These are phyloP conservation scores for Caenorhabditis remanei DNA, from an alignment of 1,140 invertebrate species.

Conservation along the genomic window DNA sequence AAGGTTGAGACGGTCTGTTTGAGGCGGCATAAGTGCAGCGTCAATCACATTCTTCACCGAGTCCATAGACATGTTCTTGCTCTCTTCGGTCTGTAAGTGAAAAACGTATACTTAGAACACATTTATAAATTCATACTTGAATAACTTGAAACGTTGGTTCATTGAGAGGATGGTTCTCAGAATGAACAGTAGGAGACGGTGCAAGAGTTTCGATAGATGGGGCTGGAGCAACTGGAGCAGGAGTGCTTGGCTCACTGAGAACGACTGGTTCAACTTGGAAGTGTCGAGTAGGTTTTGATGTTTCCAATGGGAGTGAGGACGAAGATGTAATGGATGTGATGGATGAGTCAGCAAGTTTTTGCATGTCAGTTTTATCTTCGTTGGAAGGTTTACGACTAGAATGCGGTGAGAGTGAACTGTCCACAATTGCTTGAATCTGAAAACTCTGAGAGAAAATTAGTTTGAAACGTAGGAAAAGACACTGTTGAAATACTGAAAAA, in stretches of 20 bases:
- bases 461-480: no score
- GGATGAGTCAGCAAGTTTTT: not conserved
- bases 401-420: not conserved
- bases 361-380: not conserved
- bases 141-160: conserved; percentile 49
- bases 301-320: not conserved
- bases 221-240: conserved; percentile 33
- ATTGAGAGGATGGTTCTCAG: not conserved
- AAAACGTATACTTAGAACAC: not conserved
- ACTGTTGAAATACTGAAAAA: no score
- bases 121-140: not conserved
- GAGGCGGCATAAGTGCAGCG: not conserved
- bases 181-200: not conserved
- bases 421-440: not conserved
- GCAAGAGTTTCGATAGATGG: conserved; percentile 18
- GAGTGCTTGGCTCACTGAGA: conserved; percentile 16
- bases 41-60: conserved; percentile 30
- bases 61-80: conserved; percentile 43
- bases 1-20: not conserved
- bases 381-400: conserved; percentile 14
- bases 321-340: not conserved
- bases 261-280: conserved; percentile 46
- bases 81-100: conserved; percentile 37
- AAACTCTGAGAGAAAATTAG: not conserved
- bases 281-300: not conserved